phyloP scores from a whole-genome alignment of 2,888 invertebrate genomes.

The Leucophenga montana region DNA sequence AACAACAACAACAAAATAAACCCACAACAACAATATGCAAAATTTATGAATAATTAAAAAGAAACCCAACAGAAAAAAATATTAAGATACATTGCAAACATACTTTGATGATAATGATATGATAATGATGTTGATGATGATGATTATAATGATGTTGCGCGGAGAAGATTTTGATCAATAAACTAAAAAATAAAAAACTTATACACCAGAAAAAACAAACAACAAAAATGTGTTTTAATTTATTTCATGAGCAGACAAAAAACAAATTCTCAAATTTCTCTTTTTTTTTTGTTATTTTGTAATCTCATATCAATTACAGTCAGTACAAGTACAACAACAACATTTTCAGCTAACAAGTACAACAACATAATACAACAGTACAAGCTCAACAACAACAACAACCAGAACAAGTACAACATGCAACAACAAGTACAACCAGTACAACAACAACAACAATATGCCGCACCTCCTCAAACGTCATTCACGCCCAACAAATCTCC shows the following conservation, averaged over 20 bases:
- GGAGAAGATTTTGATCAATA: slow-evolving; percentile 49
- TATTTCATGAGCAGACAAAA: slow-evolving; percentile 40
- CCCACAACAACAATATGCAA: slow-evolving; percentile 42
- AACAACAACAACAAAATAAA: slow-evolving; percentile 44
- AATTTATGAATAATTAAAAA: slow-evolving; percentile 38
- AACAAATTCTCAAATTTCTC: neutral
- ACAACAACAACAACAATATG: slow-evolving; percentile 30
- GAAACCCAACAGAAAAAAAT: slow-evolving; percentile 38
- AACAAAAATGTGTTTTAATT: slow-evolving; percentile 42
- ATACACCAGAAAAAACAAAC: slow-evolving; percentile 50
- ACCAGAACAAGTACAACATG: slow-evolving; percentile 39
- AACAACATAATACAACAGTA: slow-evolving; percentile 51
- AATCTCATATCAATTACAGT: slow-evolving; percentile 15
- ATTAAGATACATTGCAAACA: neutral
- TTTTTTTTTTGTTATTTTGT: neutral
- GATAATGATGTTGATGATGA: no score
- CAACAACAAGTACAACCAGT: slow-evolving; percentile 21
- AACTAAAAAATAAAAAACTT: slow-evolving; percentile 41
- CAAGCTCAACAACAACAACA: slow-evolving; percentile 53
- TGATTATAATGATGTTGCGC: no score
- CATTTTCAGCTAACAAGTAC: slow-evolving; percentile 30
- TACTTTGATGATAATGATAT: no score
- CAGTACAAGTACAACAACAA: no score
- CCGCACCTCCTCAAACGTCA: neutral
- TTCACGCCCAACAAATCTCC: neutral